Evolutionary conservation across 2,113 vertebrate species (phyloP).

Genomic region (Manacus vitellinus): DNA sequence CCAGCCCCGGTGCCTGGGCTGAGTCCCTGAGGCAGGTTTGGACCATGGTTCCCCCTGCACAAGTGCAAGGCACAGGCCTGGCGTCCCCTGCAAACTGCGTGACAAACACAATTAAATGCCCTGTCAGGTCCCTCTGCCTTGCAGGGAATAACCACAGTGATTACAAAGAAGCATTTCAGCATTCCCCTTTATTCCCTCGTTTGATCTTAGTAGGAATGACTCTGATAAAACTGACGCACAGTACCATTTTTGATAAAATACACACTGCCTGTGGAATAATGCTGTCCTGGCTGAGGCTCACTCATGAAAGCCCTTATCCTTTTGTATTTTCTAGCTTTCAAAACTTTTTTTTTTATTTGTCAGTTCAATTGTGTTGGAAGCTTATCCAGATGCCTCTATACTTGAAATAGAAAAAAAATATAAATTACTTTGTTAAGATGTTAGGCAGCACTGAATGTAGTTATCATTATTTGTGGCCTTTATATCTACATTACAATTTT

Average conservation of each 20-base stretch:
- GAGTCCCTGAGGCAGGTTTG: not conserved
- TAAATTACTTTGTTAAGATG: slow-evolving; percentile 77
- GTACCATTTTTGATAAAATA: slow-evolving; percentile 67
- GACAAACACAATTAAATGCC: slow-evolving; percentile 71
- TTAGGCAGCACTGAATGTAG: slow-evolving; percentile 80
- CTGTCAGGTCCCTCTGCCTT: slow-evolving; percentile 68
- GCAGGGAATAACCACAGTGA: slow-evolving; percentile 40
- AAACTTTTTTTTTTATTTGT: slow-evolving; percentile 66
- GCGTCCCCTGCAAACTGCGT: not conserved
- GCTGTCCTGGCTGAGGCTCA: slow-evolving; percentile 20
- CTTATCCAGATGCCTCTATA: slow-evolving; percentile 59
- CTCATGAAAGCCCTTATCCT: slow-evolving; percentile 31
- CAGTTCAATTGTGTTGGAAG: slow-evolving; percentile 72
- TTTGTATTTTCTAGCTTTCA: slow-evolving; percentile 68
- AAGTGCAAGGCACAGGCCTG: not conserved
- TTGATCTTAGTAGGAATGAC: slow-evolving; percentile 56
- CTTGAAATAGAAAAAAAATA: slow-evolving; percentile 50
- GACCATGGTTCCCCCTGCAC: not conserved
- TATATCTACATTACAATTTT: slow-evolving; percentile 87
- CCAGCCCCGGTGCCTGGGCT: not conserved
- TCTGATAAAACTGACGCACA: slow-evolving; percentile 52
- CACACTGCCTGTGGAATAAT: slow-evolving; percentile 36
- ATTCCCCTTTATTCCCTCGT: slow-evolving; percentile 53
- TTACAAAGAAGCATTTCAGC: slow-evolving; percentile 67
- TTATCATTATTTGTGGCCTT: slow-evolving; percentile 83